Base-by-base conservation (phyloP, 2,113 vertebrate genomes). In the Garra rufa region DNA sequence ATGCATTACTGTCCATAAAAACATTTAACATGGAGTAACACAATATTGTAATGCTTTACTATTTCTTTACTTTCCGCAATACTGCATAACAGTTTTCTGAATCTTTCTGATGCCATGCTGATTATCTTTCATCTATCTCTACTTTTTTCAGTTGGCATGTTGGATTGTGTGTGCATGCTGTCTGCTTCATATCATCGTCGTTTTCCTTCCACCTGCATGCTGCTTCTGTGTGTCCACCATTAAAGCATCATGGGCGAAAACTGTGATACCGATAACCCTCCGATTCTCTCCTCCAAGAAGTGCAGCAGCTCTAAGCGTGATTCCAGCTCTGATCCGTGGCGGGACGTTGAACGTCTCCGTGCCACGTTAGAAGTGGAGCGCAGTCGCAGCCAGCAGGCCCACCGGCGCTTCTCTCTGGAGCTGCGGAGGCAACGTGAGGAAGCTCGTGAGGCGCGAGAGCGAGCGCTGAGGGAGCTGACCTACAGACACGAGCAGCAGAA, bases 331-430 rank as follows among this genome's bases (percentile, higher is more conserved):
- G 90, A 83, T 89, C 87, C 13, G 92, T 90, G 65, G 90, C 89
- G 57, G 63, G 93, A 96, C 81, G 86, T 95, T 28, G 91, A 94
- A 82, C 90, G 88, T 85, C 88, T 96, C 69, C 92, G 76, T 48
- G 86, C 86, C 0, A 93, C 93, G 30, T 91, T 95, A 88, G 93
- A 95, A 74, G 89, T 67, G 0, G 95, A 96, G 90, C 93, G 90
- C 69, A 84, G 71, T n/a, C 91, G 63, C 57, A 88, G 90, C 2
- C 89, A 89, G 70, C 91, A 86, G 41, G 89, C 91, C 43, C 80
- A 82, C 9, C 83, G 84, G 74, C 91, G 83, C 28, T 94, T 93
- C 57, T 79, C 85, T 0, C 63, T 86, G 41, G 92, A 95, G 87
- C 82, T 94, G 0, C 91, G 93, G 61, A 86, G 89, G 76, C 91